A percentile compares a stretch with the other conserved stretches of the same genome.
These are phyloP conservation scores for Melanaphis sacchari DNA, from an alignment of 1,140 invertebrate genomes.

Conservation along the genomic window DNA sequence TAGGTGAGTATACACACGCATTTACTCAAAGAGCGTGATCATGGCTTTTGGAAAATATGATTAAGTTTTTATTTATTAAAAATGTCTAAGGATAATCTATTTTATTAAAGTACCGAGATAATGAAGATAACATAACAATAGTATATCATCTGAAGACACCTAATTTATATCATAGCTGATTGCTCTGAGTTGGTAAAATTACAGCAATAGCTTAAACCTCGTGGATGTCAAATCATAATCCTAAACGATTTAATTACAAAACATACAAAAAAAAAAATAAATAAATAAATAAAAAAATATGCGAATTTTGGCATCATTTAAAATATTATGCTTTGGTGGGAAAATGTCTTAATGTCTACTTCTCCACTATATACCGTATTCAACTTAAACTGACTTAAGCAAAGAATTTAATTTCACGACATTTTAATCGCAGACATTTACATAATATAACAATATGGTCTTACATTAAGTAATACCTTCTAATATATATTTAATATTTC, in stretches of 20 bases:
- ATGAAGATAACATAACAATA: conserved; percentile 22
- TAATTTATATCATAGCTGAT: conserved; percentile 28
- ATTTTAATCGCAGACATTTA: too few species aligned
- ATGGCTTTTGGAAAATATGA: background rate
- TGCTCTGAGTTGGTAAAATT: conserved; percentile 13
- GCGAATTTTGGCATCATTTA: background rate
- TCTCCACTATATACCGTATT: too few species aligned
- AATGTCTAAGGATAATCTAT: conserved; percentile 31
- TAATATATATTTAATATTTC: too few species aligned
- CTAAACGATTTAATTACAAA: background rate
- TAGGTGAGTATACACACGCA: background rate
- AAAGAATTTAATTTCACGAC: too few species aligned
- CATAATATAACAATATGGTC: background rate
- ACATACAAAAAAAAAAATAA: conserved; percentile 1
- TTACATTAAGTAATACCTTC: background rate
- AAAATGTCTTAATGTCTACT: background rate
- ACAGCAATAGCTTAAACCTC: background rate
- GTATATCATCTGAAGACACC: conserved; percentile 44
- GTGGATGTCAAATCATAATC: conserved; percentile 5
- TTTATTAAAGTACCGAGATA: conserved; percentile 4
- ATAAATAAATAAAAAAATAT: too few species aligned
- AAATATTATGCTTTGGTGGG: background rate
- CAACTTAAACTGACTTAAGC: too few species aligned
- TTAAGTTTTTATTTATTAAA: conserved; percentile 53
- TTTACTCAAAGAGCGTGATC: background rate